Conservation (phyloP, 2,888 invertebrate species). For the Girardia tigrina region DNA sequence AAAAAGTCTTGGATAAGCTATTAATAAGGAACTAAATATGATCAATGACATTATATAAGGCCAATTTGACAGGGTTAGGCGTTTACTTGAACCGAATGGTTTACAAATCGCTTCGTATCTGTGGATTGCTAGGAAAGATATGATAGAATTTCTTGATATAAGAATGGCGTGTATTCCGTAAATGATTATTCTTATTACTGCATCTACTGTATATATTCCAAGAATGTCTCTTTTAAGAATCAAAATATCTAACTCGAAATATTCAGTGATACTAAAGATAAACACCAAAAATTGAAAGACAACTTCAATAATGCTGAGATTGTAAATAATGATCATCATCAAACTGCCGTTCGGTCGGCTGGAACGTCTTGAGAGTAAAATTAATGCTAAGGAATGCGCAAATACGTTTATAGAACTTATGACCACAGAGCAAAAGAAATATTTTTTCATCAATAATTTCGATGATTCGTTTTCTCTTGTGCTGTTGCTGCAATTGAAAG, state of each 20-base stretch:
- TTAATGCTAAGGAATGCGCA: not conserved
- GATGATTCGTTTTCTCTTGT: not conserved
- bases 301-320: not conserved
- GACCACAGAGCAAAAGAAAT: not conserved
- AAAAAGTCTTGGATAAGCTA: not conserved
- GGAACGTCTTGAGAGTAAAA: not conserved
- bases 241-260: not conserved
- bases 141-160: not conserved
- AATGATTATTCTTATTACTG: not conserved
- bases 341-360: not conserved
- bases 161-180: not conserved
- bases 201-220: not conserved
- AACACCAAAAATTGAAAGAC: not conserved
- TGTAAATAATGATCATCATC: not conserved
- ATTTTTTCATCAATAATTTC: not conserved
- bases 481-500: not conserved
- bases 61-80: not conserved
- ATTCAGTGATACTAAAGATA: not conserved
- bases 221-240: not conserved
- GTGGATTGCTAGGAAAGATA: not conserved
- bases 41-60: not conserved
- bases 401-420: not conserved
- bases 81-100: not conserved
- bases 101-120: constrained; percentile 1
- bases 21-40: not conserved